Evolutionary conservation across 2,888 invertebrate species (phyloP).

Genomic region (Heteropelma amictum): DNA sequence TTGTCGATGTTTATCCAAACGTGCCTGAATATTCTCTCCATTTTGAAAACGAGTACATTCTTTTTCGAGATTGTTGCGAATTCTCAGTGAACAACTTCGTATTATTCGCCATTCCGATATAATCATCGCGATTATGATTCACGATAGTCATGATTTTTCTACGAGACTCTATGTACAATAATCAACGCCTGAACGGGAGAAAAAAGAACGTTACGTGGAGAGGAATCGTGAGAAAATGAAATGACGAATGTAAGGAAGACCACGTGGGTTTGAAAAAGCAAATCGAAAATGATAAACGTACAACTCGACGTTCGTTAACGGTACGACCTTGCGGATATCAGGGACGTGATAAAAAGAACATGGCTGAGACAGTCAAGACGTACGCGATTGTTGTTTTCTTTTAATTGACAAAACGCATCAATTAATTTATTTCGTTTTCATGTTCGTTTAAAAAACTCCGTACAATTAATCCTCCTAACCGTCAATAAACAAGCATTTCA

Average conservation of each 20-base stretch:
- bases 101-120: background rate
- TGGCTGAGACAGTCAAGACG: constrained; percentile 55
- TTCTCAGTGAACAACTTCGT: background rate
- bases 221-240: background rate
- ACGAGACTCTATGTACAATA: constrained; percentile 49
- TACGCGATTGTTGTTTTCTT: constrained; percentile 35
- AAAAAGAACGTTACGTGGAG: constrained; percentile 16
- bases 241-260: background rate
- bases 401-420: constrained; percentile 69
- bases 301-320: constrained; percentile 46
- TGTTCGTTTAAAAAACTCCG: constrained; percentile 61
- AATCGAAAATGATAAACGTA: background rate
- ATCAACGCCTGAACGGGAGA: constrained; percentile 41
- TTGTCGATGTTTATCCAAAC: background rate
- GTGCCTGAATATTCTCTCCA: constrained; percentile 16
- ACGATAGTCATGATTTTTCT: constrained; percentile 42
- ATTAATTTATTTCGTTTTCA: constrained; percentile 63
- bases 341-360: constrained; percentile 16
- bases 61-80: background rate
- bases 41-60: background rate
- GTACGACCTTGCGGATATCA: constrained; percentile 26
- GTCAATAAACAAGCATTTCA: constrained; percentile 67
- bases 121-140: constrained; percentile 3
- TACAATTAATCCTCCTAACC: constrained; percentile 68
- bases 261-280: constrained; percentile 1